Percentiles rank a stretch among this genome's conserved stretches.
Conservation (phyloP, 1,140 invertebrate genomes). For the Ephestia elutella region DNA sequence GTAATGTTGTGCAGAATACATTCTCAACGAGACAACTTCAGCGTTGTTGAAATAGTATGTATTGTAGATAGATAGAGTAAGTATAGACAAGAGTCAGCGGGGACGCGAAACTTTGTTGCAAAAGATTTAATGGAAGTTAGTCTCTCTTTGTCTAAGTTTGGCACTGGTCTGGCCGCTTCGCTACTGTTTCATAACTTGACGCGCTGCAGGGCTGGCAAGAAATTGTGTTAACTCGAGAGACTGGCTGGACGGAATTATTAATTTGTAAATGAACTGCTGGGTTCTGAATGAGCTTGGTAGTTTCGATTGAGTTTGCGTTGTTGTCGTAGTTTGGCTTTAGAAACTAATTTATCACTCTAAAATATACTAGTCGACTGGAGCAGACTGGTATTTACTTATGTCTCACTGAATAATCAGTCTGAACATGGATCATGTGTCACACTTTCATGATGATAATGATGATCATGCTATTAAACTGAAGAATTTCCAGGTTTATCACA, state of each 20-base stretch:
- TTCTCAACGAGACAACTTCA: neutral
- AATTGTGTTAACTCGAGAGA: conserved; percentile 3
- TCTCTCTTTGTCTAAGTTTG: conserved; percentile 65
- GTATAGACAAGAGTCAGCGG: conserved; percentile 44
- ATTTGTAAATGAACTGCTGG: neutral
- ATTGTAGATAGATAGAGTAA: conserved; percentile 19
- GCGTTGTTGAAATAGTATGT: conserved; percentile 9
- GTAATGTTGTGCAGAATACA: conserved; percentile 1
- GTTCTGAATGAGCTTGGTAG: neutral
- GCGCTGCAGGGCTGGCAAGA: conserved; percentile 24
- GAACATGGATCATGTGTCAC: too few species aligned
- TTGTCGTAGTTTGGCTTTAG: neutral
- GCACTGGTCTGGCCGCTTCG: conserved; percentile 45
- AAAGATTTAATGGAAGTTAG: conserved; percentile 72
- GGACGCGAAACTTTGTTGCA: conserved; percentile 54
- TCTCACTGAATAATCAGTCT: too few species aligned
- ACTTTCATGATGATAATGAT: too few species aligned
- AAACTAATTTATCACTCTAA: too few species aligned
- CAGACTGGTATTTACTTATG: too few species aligned
- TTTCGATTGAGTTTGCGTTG: neutral
- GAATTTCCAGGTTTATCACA: neutral
- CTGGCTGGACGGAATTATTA: neutral
- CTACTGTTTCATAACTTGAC: conserved; percentile 50
- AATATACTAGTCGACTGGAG: too few species aligned
- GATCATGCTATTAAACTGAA: too few species aligned